phyloP scores from a whole-genome alignment of 2,888 invertebrate species.

The Acanthacorydalis orientalis region DNA sequence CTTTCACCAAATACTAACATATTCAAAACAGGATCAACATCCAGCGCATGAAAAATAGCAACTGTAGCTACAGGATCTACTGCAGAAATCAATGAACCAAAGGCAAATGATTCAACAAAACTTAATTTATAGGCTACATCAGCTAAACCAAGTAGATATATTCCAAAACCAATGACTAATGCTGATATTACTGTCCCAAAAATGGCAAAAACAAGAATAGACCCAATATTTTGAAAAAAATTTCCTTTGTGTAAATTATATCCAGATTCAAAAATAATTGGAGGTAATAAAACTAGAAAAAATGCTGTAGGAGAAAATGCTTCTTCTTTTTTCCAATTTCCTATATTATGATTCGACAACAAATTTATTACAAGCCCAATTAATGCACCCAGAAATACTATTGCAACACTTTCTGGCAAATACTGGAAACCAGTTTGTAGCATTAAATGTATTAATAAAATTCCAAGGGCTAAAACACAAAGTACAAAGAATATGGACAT shows the following conservation, averaged over 20 bases:
- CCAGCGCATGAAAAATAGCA: slow-evolving; percentile 94
- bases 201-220: slow-evolving; percentile 94
- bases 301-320: slow-evolving; percentile 97
- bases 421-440: slow-evolving; percentile 91
- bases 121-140: slow-evolving; percentile 81
- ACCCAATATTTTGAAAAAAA: slow-evolving; percentile 95
- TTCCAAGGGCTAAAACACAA: slow-evolving; percentile 85
- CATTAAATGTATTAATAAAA: slow-evolving; percentile 86
- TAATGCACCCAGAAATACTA: slow-evolving; percentile 85
- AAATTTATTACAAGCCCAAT: slow-evolving; percentile 84
- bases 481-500: slow-evolving; percentile 97
- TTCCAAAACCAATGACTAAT: slow-evolving; percentile 88
- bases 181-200: slow-evolving; percentile 95
- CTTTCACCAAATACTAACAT: slow-evolving; percentile 98
- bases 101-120: slow-evolving; percentile 96
- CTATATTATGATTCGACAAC: slow-evolving; percentile 74
- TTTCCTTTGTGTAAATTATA: slow-evolving; percentile 97
- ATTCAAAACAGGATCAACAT: slow-evolving; percentile 93
- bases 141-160: slow-evolving; percentile 85
- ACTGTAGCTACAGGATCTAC: slow-evolving; percentile 99
- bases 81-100: slow-evolving; percentile 94
- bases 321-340: slow-evolving; percentile 94
- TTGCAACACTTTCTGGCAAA: slow-evolving; percentile 93
- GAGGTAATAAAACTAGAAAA: slow-evolving; percentile 88
- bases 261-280: slow-evolving; percentile 98